Evolutionary conservation across 2,113 vertebrate species (phyloP).

Genomic region (Dicaeum eximium): DNA sequence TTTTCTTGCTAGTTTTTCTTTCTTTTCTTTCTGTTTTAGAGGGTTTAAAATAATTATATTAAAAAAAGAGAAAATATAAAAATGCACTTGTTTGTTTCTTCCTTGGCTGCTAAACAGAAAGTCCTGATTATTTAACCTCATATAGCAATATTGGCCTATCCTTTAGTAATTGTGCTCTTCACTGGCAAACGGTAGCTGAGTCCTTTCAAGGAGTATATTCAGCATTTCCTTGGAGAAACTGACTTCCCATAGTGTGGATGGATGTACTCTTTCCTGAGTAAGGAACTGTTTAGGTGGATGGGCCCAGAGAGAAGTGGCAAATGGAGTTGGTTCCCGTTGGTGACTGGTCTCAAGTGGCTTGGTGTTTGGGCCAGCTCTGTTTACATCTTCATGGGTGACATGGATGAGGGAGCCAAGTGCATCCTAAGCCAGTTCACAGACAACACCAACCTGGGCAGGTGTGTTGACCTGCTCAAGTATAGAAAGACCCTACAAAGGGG

Average conservation of each 20-base stretch:
- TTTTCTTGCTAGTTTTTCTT: background rate
- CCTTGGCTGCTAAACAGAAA: background rate
- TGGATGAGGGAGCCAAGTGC: background rate
- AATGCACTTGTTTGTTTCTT: background rate
- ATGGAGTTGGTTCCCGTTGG: background rate
- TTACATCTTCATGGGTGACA: background rate
- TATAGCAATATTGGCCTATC: background rate
- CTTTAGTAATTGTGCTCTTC: background rate
- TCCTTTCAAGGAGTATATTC: background rate
- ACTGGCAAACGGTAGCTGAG: accelerated
- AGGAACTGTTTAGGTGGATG: background rate
- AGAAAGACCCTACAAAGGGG: background rate
- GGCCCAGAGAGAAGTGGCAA: background rate
- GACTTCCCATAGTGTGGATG: background rate
- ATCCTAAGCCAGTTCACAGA: background rate
- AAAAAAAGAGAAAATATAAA: background rate
- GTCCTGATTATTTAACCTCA: background rate
- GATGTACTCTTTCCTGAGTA: background rate
- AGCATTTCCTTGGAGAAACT: background rate
- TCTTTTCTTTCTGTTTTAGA: background rate
- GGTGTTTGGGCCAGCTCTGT: background rate
- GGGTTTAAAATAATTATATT: background rate
- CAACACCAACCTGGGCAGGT: background rate
- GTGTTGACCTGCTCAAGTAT: background rate
- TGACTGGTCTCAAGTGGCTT: background rate